These are phyloP conservation scores for Euleptes europaea DNA, from an alignment of 2,113 vertebrate genomes.

Conservation along the genomic window DNA sequence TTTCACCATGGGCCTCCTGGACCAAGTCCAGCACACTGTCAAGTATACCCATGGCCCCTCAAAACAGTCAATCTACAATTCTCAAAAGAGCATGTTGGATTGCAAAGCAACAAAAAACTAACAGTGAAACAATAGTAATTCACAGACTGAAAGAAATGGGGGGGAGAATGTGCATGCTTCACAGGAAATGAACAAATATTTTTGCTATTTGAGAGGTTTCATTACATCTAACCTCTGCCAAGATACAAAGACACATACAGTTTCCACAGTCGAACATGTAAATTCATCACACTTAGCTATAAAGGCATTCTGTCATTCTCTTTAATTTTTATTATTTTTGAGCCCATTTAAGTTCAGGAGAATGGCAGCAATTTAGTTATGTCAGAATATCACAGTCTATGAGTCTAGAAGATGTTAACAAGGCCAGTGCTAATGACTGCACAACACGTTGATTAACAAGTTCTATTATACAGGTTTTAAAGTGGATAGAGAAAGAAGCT, in stretches of 20 bases:
- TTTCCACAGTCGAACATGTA: background rate
- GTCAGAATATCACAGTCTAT: background rate
- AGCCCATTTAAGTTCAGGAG: constrained; percentile 12
- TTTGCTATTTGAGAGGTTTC: background rate
- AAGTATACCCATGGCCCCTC: too few species aligned
- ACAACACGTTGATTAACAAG: constrained; percentile 31
- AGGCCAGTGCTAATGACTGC: constrained; percentile 1
- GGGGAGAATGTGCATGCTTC: background rate
- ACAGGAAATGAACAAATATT: background rate
- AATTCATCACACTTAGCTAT: background rate
- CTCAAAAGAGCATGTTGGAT: background rate
- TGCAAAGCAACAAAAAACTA: background rate
- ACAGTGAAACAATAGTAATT: background rate
- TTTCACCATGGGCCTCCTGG: too few species aligned
- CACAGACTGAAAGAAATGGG: background rate
- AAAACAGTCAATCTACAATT: background rate
- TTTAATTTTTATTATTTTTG: constrained; percentile 2
- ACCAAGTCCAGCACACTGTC: too few species aligned
- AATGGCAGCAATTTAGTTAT: background rate
- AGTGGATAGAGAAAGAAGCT: constrained; percentile 11
- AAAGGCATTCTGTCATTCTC: background rate
- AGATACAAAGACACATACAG: background rate
- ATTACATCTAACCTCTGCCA: background rate
- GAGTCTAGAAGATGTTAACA: background rate
- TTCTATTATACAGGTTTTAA: constrained; percentile 9